Evolutionary conservation across 2,888 invertebrate species (phyloP), one percentile per base, ranked within the genome.

Genomic region (Agrochola lychnidis): DNA sequence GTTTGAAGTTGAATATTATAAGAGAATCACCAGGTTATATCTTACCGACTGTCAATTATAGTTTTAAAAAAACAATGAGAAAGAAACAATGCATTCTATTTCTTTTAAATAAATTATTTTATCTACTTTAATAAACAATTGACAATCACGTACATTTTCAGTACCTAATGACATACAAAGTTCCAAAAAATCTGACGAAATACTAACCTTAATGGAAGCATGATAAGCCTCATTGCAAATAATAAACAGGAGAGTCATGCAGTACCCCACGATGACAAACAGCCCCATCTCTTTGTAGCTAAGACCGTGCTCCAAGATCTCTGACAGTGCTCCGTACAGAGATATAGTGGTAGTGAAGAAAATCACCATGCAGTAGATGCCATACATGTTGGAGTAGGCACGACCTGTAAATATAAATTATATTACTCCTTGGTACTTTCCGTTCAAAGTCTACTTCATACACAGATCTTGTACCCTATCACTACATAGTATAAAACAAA

Each of bases 301-400:
- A 40, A 98, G 95, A 0, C 98, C 98, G 78, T 97, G 97, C 88
- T 98, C 98, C 69, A 98, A 92, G 87, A 98, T 98, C 91, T 98
- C 98, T 14, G 98, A 98, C 22, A 98, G 93, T 10, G 97, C 97
- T 0, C 98, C 98, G 86, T 98, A 98, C 9, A 97, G 96, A 6
- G 98, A 98, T 66, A 98, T 98, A 19, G 98, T 98, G 14, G 98
- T 98, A 4, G 98, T 98, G 89, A 98, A 97, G 91, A 98, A 97
- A 73, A 98, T 98, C 4, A 98, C 97, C 93, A 98, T 96, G 86
- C 98, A 98, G 89, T 98, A 98, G 91, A 98, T 97, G 16, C 98
- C 98, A 85, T 98, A 98, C 98, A 98, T 98, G 87, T 98, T 98
- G 70, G 98, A 98, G 90, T 98, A 98, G 0, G 98, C 98, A 67